Evolutionary conservation across 2,888 invertebrate genomes (phyloP).

Genomic region (Tethea ocularis): DNA sequence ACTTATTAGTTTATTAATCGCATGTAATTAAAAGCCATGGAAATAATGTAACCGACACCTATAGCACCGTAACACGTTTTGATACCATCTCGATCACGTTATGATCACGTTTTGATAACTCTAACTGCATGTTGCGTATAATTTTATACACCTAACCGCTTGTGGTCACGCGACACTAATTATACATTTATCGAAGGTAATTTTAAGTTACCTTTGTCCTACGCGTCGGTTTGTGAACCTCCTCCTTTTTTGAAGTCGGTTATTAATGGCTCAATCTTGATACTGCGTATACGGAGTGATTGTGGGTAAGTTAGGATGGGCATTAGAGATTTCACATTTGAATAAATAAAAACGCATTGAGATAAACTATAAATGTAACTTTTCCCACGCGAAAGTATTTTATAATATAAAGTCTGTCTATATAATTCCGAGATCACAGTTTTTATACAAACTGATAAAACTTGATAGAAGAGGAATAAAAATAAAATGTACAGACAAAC

Average conservation of each 20-base stretch:
- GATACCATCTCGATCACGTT: slow-evolving; percentile 25
- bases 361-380: neutral
- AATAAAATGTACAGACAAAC: neutral
- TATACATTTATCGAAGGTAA: neutral
- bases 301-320: too few relatives aligned
- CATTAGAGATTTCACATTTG: too few relatives aligned
- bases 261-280: too few relatives aligned
- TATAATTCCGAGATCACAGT: neutral
- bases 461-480: neutral
- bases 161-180: slow-evolving; percentile 22
- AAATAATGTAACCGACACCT: slow-evolving; percentile 15
- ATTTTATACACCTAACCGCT: slow-evolving; percentile 21
- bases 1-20: slow-evolving; percentile 1
- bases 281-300: too few relatives aligned
- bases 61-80: slow-evolving; percentile 16
- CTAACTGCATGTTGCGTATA: slow-evolving; percentile 25
- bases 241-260: too few relatives aligned
- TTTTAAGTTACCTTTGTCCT: too few relatives aligned
- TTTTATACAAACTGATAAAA: neutral
- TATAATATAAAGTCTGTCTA: neutral
- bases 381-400: neutral
- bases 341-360: neutral
- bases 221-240: too few relatives aligned
- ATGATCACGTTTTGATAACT: slow-evolving; percentile 25
- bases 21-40: slow-evolving; percentile 8